phyloP scores from a whole-genome alignment of 2,888 invertebrate species.

The Coenonympha glycerion region DNA sequence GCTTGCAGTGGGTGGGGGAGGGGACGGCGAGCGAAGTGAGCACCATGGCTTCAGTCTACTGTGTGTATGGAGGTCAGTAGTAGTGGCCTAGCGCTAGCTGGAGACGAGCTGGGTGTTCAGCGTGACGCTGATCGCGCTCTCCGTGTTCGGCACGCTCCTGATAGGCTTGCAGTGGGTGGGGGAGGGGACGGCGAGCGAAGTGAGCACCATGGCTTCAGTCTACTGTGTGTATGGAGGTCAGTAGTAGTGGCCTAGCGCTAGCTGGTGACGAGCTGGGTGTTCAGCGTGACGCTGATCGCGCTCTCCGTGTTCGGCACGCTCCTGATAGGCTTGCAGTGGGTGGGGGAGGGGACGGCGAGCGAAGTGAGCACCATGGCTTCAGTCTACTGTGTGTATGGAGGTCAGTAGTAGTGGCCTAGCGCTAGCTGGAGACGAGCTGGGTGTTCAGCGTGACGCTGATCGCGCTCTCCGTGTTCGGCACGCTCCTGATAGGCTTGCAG shows the following conservation, averaged over 20 bases:
- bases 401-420: too few relatives aligned
- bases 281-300: conserved; percentile 38
- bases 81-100: too few relatives aligned
- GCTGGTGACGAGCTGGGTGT: too few relatives aligned
- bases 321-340: conserved; percentile 36
- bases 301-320: conserved; percentile 42
- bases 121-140: conserved; percentile 37
- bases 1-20: conserved; percentile 28
- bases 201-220: conserved; percentile 46
- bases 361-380: conserved; percentile 50
- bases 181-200: conserved; percentile 36
- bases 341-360: conserved; percentile 31
- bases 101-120: conserved; percentile 47
- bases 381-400: conserved; percentile 46
- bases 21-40: conserved; percentile 40
- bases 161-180: conserved; percentile 34
- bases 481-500: conserved; percentile 37
- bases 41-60: conserved; percentile 50
- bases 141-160: conserved; percentile 42
- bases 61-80: conserved; percentile 48
- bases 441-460: conserved; percentile 38
- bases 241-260: too few relatives aligned
- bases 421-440: too few relatives aligned
- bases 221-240: conserved; percentile 52
- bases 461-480: conserved; percentile 41